Base-by-base conservation (phyloP, 2,888 invertebrate genomes). In the Lasioglossum villosulum region DNA sequence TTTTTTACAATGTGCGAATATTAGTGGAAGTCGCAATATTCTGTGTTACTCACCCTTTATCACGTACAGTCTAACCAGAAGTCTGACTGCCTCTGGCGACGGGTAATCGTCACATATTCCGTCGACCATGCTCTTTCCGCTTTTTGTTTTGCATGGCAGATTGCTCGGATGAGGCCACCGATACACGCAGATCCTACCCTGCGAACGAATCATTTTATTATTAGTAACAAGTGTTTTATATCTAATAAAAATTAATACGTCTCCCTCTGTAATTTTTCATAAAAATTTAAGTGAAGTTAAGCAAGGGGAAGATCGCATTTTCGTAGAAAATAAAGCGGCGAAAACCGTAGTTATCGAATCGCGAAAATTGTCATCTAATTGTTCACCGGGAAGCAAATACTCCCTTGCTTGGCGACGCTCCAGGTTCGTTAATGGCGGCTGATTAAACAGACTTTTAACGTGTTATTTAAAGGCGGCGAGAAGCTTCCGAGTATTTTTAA, bases 41-140 rank as follows among this genome's bases (percentile, higher is more conserved):
- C 27, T 42, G 23, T 37, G 59, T 23, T 48, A 52, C 75, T 71
- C 85, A 95, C 95, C 95, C 92, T 93, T 94, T 83, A 95, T 95
- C 48, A 98, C 95, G 94, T 99, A 99, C 0, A 98, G 96, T 45
- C 99, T 96, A 4, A 98, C 96, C 34, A 97, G 91, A 90, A 97
- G 97, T 80, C 96, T 96, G 23, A 96, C 94, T 0, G 96, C 96
- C 4, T 96, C 96, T 91, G 97, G 97, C 39, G 95, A 94, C 0
- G 97, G 97, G 92, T 96, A 96, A 80, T 96, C 96, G 80, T 95
- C 94, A 90, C 97, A 97, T 76, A 96, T 95, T n/a, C 96, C 97
- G 89, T 96, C 95, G 75, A 95, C 95, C 12, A 97, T 96, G 86
- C 96, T 96, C 27, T 95, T 95, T 23, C 97, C 97, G 82, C 92